Evolutionary conservation across 2,888 invertebrate genomes (phyloP).

Genomic region (Tachina fera): DNA sequence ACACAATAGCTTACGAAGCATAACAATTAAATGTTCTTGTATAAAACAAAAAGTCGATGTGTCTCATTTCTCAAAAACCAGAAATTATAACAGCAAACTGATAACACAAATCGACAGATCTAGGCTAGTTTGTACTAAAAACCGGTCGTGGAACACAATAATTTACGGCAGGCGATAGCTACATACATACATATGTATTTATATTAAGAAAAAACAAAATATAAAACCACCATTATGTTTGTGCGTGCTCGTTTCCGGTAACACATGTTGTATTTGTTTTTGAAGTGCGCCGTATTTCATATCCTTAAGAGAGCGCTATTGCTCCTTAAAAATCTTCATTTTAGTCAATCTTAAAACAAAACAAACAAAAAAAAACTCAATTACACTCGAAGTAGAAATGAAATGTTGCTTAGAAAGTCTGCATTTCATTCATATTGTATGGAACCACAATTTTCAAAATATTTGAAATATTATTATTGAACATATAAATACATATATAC

Average conservation of each 20-base stretch:
- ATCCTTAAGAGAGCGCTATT: neutral
- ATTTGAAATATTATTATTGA: slow-evolving; percentile 61
- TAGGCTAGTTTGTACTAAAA: too few relatives aligned
- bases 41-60: too few relatives aligned
- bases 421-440: slow-evolving; percentile 54
- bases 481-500: slow-evolving; percentile 25
- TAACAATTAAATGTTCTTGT: too few relatives aligned
- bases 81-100: too few relatives aligned
- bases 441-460: slow-evolving; percentile 69
- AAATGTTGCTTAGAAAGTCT: slow-evolving; percentile 61
- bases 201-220: neutral
- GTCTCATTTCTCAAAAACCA: too few relatives aligned
- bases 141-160: too few relatives aligned
- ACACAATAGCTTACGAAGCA: too few relatives aligned
- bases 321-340: slow-evolving; percentile 27
- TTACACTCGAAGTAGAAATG: slow-evolving; percentile 49
- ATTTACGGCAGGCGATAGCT: too few relatives aligned
- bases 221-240: slow-evolving; percentile 25
- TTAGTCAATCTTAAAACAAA: slow-evolving; percentile 47
- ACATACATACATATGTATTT: too few relatives aligned
- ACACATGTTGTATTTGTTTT: neutral
- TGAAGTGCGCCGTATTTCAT: neutral
- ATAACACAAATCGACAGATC: too few relatives aligned
- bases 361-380: slow-evolving; percentile 39
- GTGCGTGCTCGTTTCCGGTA: neutral